Base-by-base conservation (phyloP, 2,797 vertebrate species). In the Phoebastria nigripes region DNA sequence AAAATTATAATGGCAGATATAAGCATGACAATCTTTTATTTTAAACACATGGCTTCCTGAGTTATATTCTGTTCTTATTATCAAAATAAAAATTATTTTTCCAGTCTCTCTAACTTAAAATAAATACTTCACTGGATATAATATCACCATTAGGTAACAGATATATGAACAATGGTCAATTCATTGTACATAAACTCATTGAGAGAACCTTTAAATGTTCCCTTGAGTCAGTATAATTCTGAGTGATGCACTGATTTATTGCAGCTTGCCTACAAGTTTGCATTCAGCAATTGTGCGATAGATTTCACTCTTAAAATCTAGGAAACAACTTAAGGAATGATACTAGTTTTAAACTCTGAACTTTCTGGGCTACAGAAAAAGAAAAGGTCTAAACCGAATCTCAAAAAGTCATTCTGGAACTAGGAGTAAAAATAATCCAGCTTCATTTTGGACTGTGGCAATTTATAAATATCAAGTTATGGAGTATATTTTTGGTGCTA, bases 211-310 rank as follows among this genome's bases (percentile, higher is more conserved):
- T 69, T 52, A 90, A 92, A 90, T 2, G 2, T 39, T 89, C 83
- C 70, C 80, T 72, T 37, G 58, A 55, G 81, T 44, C 83, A 69
- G 42, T 21, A 51, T 47, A 79, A 82, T 72, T 95, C 85, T 37
- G 17, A 93, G 25, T 51, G 65, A 96, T 87, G 62, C 29, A 25
- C 47, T 94, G 93, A 92, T 82, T 83, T 87, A 92, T 21, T 93
- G 62, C 70, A 92, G 62, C 51, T 82, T 62, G 31, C 51, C 62
- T 62, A 11, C 29, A 82, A 87, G 54, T 54, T 72, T 82, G 22
- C 15, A 73, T n/a, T 93, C 58, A 90, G 83, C 33, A 78, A 47
- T 0, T 51, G 9, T 66, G 77, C 0, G 1, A 84, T n/a, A 51
- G 62, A n/a, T 66, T 88, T 90, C 67, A 82, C 42, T 82, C 49